phyloP scores from a whole-genome alignment of 2,888 invertebrate genomes.

The Leptogaster cylindrica region DNA sequence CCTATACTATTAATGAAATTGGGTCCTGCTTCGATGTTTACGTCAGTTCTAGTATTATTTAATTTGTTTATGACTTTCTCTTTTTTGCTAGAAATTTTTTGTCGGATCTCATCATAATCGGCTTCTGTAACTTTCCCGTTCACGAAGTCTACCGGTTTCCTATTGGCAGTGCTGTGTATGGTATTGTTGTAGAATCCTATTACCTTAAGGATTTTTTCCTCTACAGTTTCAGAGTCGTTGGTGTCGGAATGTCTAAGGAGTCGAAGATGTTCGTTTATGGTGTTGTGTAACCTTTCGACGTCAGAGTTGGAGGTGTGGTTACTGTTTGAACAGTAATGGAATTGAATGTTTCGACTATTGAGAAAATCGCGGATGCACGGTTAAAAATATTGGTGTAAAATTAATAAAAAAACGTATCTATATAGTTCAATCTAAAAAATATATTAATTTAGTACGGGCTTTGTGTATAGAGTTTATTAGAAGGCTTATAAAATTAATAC shows the following conservation, averaged over 20 bases:
- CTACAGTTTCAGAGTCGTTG: neutral
- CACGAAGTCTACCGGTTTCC: slow-evolving; percentile 24
- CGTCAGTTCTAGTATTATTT: no score
- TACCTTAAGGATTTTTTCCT: slow-evolving; percentile 8
- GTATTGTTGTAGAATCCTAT: slow-evolving; percentile 15
- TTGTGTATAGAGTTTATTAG: no score
- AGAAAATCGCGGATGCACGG: slow-evolving; percentile 16
- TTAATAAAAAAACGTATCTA: no score
- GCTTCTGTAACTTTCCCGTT: slow-evolving; percentile 16
- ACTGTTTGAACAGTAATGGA: neutral
- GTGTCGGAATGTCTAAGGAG: neutral
- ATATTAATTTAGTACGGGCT: no score
- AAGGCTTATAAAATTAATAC: no score
- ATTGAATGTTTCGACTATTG: neutral
- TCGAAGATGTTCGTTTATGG: slow-evolving; percentile 2
- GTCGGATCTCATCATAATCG: no score
- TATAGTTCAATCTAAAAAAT: no score
- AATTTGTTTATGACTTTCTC: no score
- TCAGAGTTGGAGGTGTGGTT: slow-evolving; percentile 8
- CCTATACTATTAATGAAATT: no score
- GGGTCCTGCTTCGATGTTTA: no score
- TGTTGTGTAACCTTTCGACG: neutral
- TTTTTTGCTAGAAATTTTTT: no score
- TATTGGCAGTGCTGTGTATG: slow-evolving; percentile 19
- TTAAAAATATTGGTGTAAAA: no score